phyloP scores from a whole-genome alignment of 1,140 invertebrate genomes.

The Meteorus sp. region DNA sequence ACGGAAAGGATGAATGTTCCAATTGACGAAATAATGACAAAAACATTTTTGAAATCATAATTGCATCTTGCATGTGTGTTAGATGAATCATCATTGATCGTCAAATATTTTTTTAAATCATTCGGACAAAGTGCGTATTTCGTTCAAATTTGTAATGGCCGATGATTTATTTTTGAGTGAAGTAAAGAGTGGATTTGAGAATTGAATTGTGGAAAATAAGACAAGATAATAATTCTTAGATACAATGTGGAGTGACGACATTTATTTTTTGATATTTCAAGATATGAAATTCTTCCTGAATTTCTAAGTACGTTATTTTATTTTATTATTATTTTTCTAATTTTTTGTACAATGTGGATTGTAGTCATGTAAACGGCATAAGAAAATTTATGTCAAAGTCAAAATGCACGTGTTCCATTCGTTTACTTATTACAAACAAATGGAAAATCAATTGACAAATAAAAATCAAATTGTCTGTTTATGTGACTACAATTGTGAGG shows the following conservation, averaged over 20 bases:
- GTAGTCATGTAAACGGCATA: neutral
- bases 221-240: neutral
- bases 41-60: no score
- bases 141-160: no score
- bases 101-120: no score
- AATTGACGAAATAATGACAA: no score
- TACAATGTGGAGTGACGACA: neutral
- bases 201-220: neutral
- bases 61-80: no score
- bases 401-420: neutral
- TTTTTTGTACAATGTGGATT: constrained; percentile 3
- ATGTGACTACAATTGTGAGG: no score
- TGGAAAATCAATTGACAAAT: no score
- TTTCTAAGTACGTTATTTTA: neutral
- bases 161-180: neutral
- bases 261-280: constrained; percentile 13
- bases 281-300: constrained; percentile 3
- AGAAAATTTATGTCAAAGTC: neutral
- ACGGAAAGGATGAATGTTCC: no score
- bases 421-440: no score
- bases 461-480: no score
- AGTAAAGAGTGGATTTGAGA: neutral
- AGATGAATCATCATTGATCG: no score
- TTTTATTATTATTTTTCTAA: constrained; percentile 6
- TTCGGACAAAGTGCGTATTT: no score